phyloP scores from a whole-genome alignment of 92 coral and sea anemone species.

The Pocillopora meandrina region DNA sequence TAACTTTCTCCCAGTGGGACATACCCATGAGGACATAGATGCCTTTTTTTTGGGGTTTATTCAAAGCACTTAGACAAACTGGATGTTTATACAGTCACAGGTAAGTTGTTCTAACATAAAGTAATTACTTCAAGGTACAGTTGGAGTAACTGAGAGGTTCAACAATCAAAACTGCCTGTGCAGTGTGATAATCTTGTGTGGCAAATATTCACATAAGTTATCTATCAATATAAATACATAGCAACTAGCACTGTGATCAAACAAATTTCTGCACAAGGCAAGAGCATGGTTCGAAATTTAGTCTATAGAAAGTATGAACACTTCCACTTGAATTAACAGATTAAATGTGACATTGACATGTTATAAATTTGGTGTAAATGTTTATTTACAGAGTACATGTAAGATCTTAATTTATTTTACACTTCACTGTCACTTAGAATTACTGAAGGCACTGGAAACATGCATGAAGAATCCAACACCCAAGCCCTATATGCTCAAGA shows the following conservation, averaged over 20 bases:
- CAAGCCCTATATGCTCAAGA: slow-evolving; percentile 29
- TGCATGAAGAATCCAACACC: slow-evolving; percentile 47
- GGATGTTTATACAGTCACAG: slow-evolving; percentile 53
- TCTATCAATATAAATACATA: no score
- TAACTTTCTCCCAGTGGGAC: slow-evolving; percentile 66
- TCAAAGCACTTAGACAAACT: slow-evolving; percentile 38
- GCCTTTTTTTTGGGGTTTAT: slow-evolving; percentile 61
- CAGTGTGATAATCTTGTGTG: no score
- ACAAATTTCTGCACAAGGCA: no score
- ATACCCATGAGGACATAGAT: slow-evolving; percentile 64
- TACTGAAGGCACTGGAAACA: slow-evolving; percentile 41
- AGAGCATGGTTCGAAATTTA: neutral
- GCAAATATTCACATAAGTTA: no score
- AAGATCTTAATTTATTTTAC: no score
- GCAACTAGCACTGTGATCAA: no score
- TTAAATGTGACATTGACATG: no score
- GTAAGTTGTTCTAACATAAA: neutral
- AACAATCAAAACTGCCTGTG: no score
- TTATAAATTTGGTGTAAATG: no score
- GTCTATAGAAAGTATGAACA: neutral
- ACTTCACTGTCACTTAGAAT: slow-evolving; percentile 1
- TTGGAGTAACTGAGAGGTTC: no score
- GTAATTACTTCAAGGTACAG: no score
- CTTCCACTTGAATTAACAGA: neutral
- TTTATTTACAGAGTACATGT: no score